Percentiles rank a stretch among this genome's conserved stretches.
Conservation (phyloP, 2,888 invertebrate species). For the Drosophila melanocephala region DNA sequence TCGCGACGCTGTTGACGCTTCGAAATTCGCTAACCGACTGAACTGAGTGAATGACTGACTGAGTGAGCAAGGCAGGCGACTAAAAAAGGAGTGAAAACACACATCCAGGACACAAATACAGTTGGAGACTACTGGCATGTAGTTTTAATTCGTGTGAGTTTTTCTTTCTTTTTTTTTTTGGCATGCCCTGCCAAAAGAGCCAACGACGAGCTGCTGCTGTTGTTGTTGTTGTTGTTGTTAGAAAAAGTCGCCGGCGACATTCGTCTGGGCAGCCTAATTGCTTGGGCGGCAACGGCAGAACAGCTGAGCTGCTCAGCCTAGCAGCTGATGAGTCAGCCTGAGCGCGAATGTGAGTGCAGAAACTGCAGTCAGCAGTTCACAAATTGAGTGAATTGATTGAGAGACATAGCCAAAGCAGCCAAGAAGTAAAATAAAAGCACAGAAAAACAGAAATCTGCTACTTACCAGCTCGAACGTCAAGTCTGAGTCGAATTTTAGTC, state of each 20-base stretch:
- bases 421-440: neutral
- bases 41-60: slow-evolving; percentile 49
- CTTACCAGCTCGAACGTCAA: neutral
- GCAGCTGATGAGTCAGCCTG: slow-evolving; percentile 56
- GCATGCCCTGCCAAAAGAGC: slow-evolving; percentile 51
- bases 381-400: neutral
- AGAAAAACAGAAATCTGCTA: neutral
- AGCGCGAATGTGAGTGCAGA: slow-evolving; percentile 19
- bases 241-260: slow-evolving; percentile 55
- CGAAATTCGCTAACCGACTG: slow-evolving; percentile 64
- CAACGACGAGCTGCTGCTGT: slow-evolving; percentile 1
- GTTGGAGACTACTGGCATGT: slow-evolving; percentile 21
- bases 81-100: slow-evolving; percentile 23
- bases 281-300: slow-evolving; percentile 12
- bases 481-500: neutral
- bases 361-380: slow-evolving; percentile 2
- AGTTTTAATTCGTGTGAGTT: slow-evolving; percentile 54
- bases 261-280: slow-evolving; percentile 53
- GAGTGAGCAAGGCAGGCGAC: slow-evolving; percentile 42
- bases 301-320: slow-evolving; percentile 16
- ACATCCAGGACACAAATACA: slow-evolving; percentile 37
- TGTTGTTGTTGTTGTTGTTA: slow-evolving; percentile 18
- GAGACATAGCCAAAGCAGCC: neutral
- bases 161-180: slow-evolving; percentile 54
- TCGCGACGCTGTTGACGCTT: slow-evolving; percentile 60